Conservation (phyloP, 2,888 invertebrate genomes). For the Chalcosyrphus nemorum region DNA sequence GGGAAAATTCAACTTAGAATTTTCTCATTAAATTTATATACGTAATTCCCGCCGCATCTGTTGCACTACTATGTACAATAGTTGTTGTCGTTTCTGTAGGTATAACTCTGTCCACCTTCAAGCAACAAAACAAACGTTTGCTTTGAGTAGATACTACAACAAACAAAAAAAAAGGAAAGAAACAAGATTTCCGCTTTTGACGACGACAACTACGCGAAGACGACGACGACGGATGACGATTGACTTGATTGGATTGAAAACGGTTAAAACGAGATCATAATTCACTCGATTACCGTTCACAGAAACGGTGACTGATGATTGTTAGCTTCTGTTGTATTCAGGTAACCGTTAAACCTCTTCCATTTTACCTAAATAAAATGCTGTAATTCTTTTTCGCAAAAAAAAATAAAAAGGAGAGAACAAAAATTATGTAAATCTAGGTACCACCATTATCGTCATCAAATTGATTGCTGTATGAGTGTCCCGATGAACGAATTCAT, state of each 20-base stretch:
- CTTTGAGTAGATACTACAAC: neutral
- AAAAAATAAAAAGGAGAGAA: neutral
- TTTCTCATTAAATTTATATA: constrained; percentile 69
- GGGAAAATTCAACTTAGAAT: constrained; percentile 57
- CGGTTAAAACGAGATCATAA: constrained; percentile 72
- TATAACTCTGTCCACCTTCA: constrained; percentile 37
- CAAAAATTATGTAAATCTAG: constrained; percentile 47
- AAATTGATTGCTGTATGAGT: constrained; percentile 31
- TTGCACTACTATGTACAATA: constrained; percentile 8
- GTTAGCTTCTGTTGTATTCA: constrained; percentile 52
- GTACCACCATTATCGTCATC: constrained; percentile 12
- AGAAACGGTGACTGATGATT: constrained; percentile 59
- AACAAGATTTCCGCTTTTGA: constrained; percentile 62
- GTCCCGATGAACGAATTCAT: neutral
- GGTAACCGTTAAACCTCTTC: constrained; percentile 53
- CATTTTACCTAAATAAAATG: constrained; percentile 31
- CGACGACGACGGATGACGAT: constrained; percentile 47
- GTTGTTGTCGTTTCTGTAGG: neutral
- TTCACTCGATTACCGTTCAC: constrained; percentile 70
- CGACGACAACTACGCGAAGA: neutral
- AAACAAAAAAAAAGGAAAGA: constrained; percentile 2
- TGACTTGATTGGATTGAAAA: constrained; percentile 69
- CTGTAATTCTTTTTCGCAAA: constrained; percentile 24
- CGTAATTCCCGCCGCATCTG: constrained; percentile 58
- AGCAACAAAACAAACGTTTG: constrained; percentile 5